phyloP scores from a whole-genome alignment of 2,113 vertebrate genomes.

The Ophthalmolycus amberensis region DNA sequence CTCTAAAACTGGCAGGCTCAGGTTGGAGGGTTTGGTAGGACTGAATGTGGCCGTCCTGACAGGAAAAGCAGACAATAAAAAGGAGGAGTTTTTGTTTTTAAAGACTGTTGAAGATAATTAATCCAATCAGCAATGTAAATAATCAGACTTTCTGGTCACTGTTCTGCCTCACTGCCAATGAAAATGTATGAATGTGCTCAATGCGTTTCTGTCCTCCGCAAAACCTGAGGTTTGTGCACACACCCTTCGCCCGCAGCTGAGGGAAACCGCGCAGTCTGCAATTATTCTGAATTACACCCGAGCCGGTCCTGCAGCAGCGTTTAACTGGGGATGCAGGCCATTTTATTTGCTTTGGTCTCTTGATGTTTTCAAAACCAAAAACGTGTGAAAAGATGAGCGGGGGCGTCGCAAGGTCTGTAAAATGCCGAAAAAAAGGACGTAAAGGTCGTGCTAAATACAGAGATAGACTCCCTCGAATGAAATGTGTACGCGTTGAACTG shows the following conservation, averaged over 20 bases:
- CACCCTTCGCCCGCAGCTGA: slow-evolving; percentile 66
- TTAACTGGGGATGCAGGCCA: slow-evolving; percentile 25
- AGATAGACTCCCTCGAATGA: background rate
- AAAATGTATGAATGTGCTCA: slow-evolving; percentile 31
- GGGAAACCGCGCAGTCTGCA: slow-evolving; percentile 66
- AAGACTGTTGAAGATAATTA: slow-evolving; percentile 3
- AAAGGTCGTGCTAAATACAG: background rate
- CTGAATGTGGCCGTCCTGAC: slow-evolving; percentile 26
- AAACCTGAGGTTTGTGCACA: slow-evolving; percentile 58
- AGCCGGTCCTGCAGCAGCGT: slow-evolving; percentile 42
- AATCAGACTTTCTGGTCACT: slow-evolving; percentile 48
- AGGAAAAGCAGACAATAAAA: slow-evolving; percentile 18
- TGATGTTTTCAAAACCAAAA: slow-evolving; percentile 38
- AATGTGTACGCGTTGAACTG: background rate
- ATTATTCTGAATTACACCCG: slow-evolving; percentile 74
- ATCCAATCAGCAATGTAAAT: slow-evolving; percentile 44
- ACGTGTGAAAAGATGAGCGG: slow-evolving; percentile 41
- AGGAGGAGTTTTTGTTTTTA: background rate
- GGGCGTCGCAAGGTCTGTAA: background rate
- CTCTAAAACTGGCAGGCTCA: slow-evolving; percentile 35
- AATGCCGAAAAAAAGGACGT: background rate
- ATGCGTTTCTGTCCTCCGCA: slow-evolving; percentile 39
- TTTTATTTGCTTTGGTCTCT: slow-evolving; percentile 54
- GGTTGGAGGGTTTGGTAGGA: slow-evolving; percentile 2
- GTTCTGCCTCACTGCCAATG: slow-evolving; percentile 32